A percentile compares a stretch with the other conserved stretches of the same genome.
Conservation (phyloP, 2,113 vertebrate species). For the Marmota monax region DNA sequence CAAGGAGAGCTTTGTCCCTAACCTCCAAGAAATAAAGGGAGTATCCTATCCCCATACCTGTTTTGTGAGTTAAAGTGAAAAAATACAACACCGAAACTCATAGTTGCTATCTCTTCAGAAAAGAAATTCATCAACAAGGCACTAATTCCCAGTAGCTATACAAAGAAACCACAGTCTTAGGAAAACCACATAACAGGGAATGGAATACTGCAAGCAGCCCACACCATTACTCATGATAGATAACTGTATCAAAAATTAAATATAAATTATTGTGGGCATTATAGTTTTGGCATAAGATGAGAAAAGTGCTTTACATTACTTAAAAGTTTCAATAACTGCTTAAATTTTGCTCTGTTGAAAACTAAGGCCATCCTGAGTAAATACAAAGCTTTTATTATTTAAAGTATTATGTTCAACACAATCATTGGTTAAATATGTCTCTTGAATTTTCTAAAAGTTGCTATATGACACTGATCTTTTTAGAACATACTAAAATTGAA, state of each 20-base stretch:
- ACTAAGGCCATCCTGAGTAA: constrained; percentile 81
- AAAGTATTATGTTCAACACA: constrained; percentile 86
- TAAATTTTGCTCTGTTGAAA: constrained; percentile 84
- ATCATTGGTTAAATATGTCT: neutral
- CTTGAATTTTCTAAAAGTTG: constrained; percentile 42
- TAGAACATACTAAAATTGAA: constrained; percentile 20
- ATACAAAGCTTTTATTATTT: constrained; percentile 85
- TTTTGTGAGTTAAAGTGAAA: constrained; percentile 73
- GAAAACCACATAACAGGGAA: constrained; percentile 88
- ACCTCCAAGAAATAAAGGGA: constrained; percentile 35
- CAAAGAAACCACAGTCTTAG: constrained; percentile 85
- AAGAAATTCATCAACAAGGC: constrained; percentile 82
- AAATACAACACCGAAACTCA: constrained; percentile 50
- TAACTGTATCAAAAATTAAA: constrained; percentile 91
- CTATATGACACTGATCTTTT: constrained; percentile 2
- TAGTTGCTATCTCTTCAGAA: constrained; percentile 81
- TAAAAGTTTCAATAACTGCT: constrained; percentile 87
- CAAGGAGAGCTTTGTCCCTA: constrained; percentile 71
- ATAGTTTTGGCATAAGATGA: constrained; percentile 88
- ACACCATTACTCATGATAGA: constrained; percentile 88
- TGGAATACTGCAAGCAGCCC: constrained; percentile 84
- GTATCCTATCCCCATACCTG: constrained; percentile 54
- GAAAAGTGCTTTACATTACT: constrained; percentile 87
- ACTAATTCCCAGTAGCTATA: constrained; percentile 82
- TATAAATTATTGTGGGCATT: constrained; percentile 89